Conservation (phyloP, 2,888 invertebrate genomes). For the Trilocha varians region DNA sequence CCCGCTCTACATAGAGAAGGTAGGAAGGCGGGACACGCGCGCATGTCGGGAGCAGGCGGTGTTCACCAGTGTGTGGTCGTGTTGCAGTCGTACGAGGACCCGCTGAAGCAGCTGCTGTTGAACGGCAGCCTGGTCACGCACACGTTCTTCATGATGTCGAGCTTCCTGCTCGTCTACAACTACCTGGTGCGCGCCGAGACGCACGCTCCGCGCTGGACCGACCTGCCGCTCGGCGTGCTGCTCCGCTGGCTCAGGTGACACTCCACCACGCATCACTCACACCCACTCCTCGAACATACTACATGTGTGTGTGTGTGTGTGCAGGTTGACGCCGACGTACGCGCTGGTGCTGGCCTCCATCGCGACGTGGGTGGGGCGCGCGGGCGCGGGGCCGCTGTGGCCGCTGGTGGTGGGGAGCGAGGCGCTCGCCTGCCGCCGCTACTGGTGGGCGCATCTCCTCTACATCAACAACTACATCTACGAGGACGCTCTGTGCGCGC, state of each 20-base stretch:
- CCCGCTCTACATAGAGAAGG: slow-evolving; percentile 52
- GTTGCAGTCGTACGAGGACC: slow-evolving; percentile 50
- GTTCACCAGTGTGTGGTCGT: neutral
- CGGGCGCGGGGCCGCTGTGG: slow-evolving; percentile 54
- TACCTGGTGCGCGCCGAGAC: slow-evolving; percentile 41
- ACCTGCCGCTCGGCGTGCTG: slow-evolving; percentile 45
- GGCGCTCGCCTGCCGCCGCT: slow-evolving; percentile 40
- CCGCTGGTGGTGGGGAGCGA: slow-evolving; percentile 37
- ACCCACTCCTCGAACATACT: neutral
- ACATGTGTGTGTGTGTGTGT: no score
- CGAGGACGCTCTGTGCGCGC: slow-evolving; percentile 34
- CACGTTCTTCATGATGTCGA: slow-evolving; percentile 60
- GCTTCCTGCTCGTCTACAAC: slow-evolving; percentile 55
- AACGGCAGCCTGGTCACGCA: slow-evolving; percentile 52
- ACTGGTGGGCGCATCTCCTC: slow-evolving; percentile 64
- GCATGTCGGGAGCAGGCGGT: neutral
- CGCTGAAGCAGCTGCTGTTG: slow-evolving; percentile 45
- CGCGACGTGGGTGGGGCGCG: slow-evolving; percentile 42
- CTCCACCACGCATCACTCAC: neutral
- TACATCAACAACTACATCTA: slow-evolving; percentile 61
- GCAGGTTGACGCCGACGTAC: slow-evolving; percentile 54
- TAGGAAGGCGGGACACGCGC: slow-evolving; percentile 16
- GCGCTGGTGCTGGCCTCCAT: slow-evolving; percentile 44
- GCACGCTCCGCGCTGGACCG: slow-evolving; percentile 28
- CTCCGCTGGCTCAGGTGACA: slow-evolving; percentile 58